A percentile compares a stretch with the other conserved stretches of the same genome.
Conservation (phyloP, 2,888 invertebrate genomes). For the Hanleya hanleyi region DNA sequence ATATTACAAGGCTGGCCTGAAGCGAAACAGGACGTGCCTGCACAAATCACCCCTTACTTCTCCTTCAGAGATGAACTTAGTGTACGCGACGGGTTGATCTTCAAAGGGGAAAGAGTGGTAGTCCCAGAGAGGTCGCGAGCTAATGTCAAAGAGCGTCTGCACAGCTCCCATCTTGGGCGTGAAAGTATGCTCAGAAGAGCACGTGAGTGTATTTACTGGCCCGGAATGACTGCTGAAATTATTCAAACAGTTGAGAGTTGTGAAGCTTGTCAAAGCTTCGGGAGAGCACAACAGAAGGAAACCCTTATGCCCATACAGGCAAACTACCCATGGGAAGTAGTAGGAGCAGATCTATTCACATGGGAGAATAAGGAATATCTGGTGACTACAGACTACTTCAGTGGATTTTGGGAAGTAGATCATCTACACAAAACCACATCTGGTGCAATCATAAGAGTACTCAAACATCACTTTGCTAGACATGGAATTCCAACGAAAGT, state of each 20-base stretch:
- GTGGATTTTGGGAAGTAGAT: too few relatives aligned
- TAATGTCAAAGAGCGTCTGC: background rate
- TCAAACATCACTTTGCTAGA: too few relatives aligned
- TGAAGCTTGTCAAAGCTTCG: background rate
- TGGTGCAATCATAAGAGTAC: too few relatives aligned
- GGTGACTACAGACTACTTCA: too few relatives aligned
- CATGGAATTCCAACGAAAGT: too few relatives aligned
- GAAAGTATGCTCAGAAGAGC: slow-evolving; percentile 12
- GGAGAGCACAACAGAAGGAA: background rate
- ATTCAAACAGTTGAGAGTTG: background rate
- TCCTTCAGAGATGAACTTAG: slow-evolving; percentile 23
- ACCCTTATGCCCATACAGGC: background rate
- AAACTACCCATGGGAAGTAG: background rate
- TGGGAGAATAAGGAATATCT: too few relatives aligned
- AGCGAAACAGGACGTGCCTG: background rate
- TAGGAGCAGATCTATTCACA: background rate
- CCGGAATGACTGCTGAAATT: background rate
- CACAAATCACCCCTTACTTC: slow-evolving; percentile 9
- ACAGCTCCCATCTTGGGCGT: slow-evolving; percentile 13
- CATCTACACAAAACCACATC: too few relatives aligned
- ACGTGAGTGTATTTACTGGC: background rate
- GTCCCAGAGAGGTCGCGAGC: background rate
- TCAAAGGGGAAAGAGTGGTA: slow-evolving; percentile 13
- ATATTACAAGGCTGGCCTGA: slow-evolving; percentile 28
- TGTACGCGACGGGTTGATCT: slow-evolving; percentile 23